Evolutionary conservation across 2,888 invertebrate genomes (phyloP), one percentile per base, ranked within the genome.

Genomic region (Orchesella flavescens): DNA sequence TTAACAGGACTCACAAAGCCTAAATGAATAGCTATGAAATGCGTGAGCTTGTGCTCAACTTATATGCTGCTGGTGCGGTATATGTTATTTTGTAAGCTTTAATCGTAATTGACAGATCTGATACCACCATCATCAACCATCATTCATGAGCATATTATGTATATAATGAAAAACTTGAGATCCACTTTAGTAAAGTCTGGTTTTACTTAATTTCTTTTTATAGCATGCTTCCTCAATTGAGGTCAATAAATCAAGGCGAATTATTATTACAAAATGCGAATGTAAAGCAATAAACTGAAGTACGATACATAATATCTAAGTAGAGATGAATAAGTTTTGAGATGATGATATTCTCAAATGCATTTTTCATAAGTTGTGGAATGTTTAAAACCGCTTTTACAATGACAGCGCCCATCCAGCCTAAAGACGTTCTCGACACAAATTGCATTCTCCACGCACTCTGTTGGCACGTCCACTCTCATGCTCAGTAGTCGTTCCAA

Each of bases 401-500:
- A 85, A 23, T 77, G 68, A 66, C 85, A 85, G 10, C 80, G 68
- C 21, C 85, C 85, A 78, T 84, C 81, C 24, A 85, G 10, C 57
- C 78, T n/a, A 9, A 73, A 71, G 13, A 82, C 82, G n/a, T 65
- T 61, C 57, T 85, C 80, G 7, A 74, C 66, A 46, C 85, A 85
- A 53, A 57, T 43, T 1, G 69, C 81, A 46, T 84, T 82, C n/a
- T 69, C 61, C 15, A 84, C 63, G 55, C 85, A 85, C 43, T 74
- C 57, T 17, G 57, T 81, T 17, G 85, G 83, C 10, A 83, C 59
- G 44, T 80, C 84, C 57, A 63, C 61, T n/a, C 46, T 74, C 57
- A 74, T 63, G 15, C 68, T 76, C 57, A 66, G 61, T 21, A 72
- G 13, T 23, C 76, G 65, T 57, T 83, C 75, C 9, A 75, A 44